A percentile compares a stretch with the other conserved stretches of the same genome.
Evolutionary conservation across 1,140 invertebrate species (phyloP).

Genomic region (Portunus trituberculatus): DNA sequence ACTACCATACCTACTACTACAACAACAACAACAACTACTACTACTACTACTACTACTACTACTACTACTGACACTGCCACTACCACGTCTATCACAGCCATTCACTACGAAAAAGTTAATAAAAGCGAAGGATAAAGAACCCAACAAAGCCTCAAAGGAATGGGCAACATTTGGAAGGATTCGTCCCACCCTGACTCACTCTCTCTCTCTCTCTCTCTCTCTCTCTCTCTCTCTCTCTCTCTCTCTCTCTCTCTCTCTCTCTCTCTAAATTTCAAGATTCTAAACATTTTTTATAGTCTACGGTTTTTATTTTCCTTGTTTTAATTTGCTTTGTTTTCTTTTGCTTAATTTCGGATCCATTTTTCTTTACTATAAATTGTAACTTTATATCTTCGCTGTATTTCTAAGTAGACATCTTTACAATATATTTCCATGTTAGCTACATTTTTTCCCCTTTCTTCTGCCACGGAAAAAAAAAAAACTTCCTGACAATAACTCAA

Average conservation of each 20-base stretch:
- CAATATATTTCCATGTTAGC: too few species aligned
- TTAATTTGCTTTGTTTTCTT: too few species aligned
- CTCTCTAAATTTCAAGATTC: background rate
- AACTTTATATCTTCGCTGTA: too few species aligned
- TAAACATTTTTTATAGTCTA: too few species aligned
- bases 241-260: background rate
- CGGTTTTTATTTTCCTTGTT: too few species aligned
- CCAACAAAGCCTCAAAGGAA: background rate
- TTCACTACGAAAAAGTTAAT: background rate
- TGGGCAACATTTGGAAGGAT: background rate
- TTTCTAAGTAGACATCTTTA: too few species aligned
- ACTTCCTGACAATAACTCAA: too few species aligned
- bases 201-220: slow-evolving; percentile 20
- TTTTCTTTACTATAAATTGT: too few species aligned
- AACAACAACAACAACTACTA: background rate
- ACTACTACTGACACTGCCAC: background rate
- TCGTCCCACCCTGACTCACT: background rate
- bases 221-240: slow-evolving; percentile 1
- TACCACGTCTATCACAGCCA: background rate
- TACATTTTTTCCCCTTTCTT: too few species aligned
- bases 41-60: background rate
- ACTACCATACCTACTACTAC: background rate
- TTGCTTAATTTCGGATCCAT: too few species aligned
- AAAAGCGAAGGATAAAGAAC: slow-evolving; percentile 2
- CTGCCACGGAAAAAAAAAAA: too few species aligned